A percentile compares a stretch with the other conserved stretches of the same genome.
phyloP scores from a whole-genome alignment of 1,140 invertebrate genomes.

The Harpegnathos saltator region DNA sequence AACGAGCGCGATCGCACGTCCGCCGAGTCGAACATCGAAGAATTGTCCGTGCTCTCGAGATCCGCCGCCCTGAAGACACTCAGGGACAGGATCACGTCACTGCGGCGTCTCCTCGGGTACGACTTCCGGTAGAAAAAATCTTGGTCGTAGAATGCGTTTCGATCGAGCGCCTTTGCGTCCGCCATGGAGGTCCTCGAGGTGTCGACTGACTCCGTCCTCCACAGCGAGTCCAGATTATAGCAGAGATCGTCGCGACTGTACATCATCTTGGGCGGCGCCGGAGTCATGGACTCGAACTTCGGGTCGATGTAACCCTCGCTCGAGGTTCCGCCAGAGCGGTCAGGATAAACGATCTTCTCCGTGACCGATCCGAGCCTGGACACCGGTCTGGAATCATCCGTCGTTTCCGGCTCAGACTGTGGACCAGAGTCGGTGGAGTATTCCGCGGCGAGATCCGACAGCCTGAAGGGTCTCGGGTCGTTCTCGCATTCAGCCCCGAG shows the following conservation, averaged over 20 bases:
- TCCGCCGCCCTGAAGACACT: conserved; percentile 68
- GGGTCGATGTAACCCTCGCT: conserved; percentile 78
- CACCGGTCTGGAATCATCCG: conserved; percentile 81
- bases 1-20: conserved; percentile 72
- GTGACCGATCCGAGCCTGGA: conserved; percentile 79
- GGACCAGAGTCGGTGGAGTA: conserved; percentile 84
- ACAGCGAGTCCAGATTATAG: conserved; percentile 39
- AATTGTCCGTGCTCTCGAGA: too few species aligned
- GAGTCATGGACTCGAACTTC: conserved; percentile 69
- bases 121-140: background rate
- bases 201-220: conserved; percentile 48
- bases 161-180: conserved; percentile 3
- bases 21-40: background rate
- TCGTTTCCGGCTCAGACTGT: conserved; percentile 82
- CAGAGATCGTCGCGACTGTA: conserved; percentile 47
- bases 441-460: conserved; percentile 80
- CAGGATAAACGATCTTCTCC: conserved; percentile 75
- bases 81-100: conserved; percentile 75
- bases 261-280: conserved; percentile 62
- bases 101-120: conserved; percentile 66
- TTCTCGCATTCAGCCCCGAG: conserved; percentile 71
- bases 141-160: conserved; percentile 42
- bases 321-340: conserved; percentile 76
- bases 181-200: background rate
- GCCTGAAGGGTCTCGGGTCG: conserved; percentile 77